Conservation (phyloP, 2,888 invertebrate genomes). For the Pollenia labialis region DNA sequence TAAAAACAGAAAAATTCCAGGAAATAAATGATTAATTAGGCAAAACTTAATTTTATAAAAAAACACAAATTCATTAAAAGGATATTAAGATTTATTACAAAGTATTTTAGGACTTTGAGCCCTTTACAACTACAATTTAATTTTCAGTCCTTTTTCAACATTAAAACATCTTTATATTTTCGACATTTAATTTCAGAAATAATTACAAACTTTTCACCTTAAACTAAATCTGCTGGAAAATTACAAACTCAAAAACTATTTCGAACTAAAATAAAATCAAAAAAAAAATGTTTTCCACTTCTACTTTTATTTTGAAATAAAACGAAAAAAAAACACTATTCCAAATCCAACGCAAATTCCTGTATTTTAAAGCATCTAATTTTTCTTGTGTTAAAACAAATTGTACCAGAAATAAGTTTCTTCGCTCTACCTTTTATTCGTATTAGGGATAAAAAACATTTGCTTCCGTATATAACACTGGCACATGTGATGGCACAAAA, state of each 20-base stretch:
- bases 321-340: conserved; percentile 16
- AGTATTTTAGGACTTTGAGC: too few relatives aligned
- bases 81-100: too few relatives aligned
- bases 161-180: background rate
- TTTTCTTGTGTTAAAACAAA: conserved; percentile 58
- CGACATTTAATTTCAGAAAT: conserved; percentile 42
- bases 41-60: background rate
- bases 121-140: background rate
- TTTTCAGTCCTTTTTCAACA: background rate
- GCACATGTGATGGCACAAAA: conserved; percentile 31
- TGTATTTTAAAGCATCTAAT: conserved; percentile 58
- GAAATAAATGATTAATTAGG: background rate
- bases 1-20: background rate
- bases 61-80: background rate
- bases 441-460: conserved; percentile 2
- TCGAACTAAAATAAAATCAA: background rate
- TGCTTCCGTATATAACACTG: conserved; percentile 9
- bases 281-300: background rate
- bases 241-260: conserved; percentile 32
- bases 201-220: conserved; percentile 47
- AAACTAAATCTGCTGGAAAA: conserved; percentile 57
- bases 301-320: background rate
- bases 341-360: conserved; percentile 25
- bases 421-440: conserved; percentile 9
- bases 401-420: conserved; percentile 47